Conservation (phyloP, 1,140 invertebrate species). For the Fopius arisanus region DNA sequence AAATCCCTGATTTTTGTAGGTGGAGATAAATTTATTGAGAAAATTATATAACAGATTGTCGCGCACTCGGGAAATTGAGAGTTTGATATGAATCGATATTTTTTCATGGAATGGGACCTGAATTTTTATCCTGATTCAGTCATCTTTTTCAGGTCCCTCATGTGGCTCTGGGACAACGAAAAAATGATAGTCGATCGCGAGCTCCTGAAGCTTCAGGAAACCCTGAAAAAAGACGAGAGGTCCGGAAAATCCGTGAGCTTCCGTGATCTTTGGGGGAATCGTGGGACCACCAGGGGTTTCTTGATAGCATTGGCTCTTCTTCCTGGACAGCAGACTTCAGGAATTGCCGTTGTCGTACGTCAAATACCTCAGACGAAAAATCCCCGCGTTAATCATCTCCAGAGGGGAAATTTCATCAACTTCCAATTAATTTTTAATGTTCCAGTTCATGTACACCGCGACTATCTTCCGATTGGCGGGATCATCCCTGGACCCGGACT, state of each 20-base stretch:
- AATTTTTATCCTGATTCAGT: no score
- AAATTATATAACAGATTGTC: no score
- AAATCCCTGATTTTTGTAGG: not conserved
- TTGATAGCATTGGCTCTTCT: slow-evolving; percentile 61
- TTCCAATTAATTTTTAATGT: slow-evolving; percentile 25
- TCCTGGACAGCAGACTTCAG: slow-evolving; percentile 55
- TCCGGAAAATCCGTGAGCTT: slow-evolving; percentile 33
- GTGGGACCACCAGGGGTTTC: slow-evolving; percentile 53
- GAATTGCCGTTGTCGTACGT: slow-evolving; percentile 58
- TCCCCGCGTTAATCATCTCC: no score
- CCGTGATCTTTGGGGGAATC: slow-evolving; percentile 48
- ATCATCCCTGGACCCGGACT: slow-evolving; percentile 55
- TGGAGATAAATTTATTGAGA: no score
- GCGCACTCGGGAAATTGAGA: no score
- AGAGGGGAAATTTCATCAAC: no score
- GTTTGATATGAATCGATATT: no score
- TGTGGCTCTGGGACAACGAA: slow-evolving; percentile 65
- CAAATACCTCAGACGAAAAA: no score
- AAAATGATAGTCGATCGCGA: slow-evolving; percentile 50
- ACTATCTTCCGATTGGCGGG: slow-evolving; percentile 67
- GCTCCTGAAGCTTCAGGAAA: slow-evolving; percentile 45
- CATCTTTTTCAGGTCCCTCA: slow-evolving; percentile 55
- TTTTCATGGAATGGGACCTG: no score
- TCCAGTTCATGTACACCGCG: slow-evolving; percentile 64
- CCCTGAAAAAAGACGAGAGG: slow-evolving; percentile 40